Evolutionary conservation across 2,888 invertebrate genomes (phyloP), one percentile per base, ranked within the genome.

Genomic region (Cheilosia vernalis): DNA sequence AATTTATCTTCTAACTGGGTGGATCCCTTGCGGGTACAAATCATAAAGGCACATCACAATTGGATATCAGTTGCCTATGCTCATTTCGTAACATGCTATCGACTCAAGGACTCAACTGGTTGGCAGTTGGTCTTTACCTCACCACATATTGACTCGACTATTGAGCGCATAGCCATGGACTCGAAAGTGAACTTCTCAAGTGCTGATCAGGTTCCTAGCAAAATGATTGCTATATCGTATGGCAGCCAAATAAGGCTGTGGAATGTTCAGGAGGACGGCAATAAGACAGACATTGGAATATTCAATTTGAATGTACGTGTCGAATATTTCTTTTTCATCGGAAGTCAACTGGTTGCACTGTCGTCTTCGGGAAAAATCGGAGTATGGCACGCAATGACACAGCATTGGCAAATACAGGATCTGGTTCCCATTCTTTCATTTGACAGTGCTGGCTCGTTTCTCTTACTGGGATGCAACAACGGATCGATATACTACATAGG

Each of bases 321-420:
- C 9, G 99, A 99, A 90, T 97, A 98, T 92, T 93, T 99, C 70
- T 97, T 99, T 91, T 99, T 99, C 92, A 99, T 99, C 90, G 99
- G 99, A 0, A 98, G 97, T 88, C 99, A 99, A 90, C 93, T 99
- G 87, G 99, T 99, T n/a, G 99, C 99, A 0, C 93, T 99, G 30
- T 98, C 98, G 53, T 95, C 96, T 2, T 95, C 95, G 7, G 98
- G 98, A 5, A 98, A 98, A 92, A 97, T 99, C 24, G 99, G 99
- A 1, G 99, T 99, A n/a, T 99, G 99, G 99, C 99, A 99, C 92
- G 97, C 98, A 0, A 98, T 98, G 96, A 98, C 98, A 0, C 98
- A 98, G 89, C 98, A 99, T 92, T 99, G 99, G 98, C 99, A 99
- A 93, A 96, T 98, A 51, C 98, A 98, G 91, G 98, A 99, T 92